Evolutionary conservation across 1,140 invertebrate genomes (phyloP).

Genomic region (Cotesia vestalis): DNA sequence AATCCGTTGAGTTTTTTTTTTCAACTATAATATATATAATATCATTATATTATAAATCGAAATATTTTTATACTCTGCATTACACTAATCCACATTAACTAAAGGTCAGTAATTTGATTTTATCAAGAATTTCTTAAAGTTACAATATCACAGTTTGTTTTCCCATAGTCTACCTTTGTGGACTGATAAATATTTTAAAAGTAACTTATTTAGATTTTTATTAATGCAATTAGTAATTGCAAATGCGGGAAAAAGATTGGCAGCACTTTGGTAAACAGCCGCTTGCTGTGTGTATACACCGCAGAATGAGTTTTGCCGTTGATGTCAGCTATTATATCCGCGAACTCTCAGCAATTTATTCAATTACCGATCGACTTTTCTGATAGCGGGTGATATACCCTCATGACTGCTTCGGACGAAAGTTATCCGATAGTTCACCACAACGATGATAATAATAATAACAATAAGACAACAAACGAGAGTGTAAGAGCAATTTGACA

Average conservation of each 20-base stretch:
- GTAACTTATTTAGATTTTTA: neutral
- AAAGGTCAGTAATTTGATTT: conserved; percentile 8
- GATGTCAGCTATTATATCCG: neutral
- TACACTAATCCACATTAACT: neutral
- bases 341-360: conserved; percentile 54
- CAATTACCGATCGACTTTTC: conserved; percentile 59
- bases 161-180: neutral
- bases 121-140: conserved; percentile 5
- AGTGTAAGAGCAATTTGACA: conserved; percentile 49
- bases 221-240: no score
- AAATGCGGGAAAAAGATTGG: no score
- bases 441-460: no score
- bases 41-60: neutral
- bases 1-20: neutral
- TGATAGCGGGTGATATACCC: conserved; percentile 46
- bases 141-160: conserved; percentile 4
- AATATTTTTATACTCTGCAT: no score
- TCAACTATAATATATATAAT: neutral
- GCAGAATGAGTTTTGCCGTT: neutral
- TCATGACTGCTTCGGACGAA: neutral
- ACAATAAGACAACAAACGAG: no score
- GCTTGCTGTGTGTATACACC: no score
- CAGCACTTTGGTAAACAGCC: no score
- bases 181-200: neutral
- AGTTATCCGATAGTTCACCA: neutral